phyloP scores from a whole-genome alignment of 2,888 invertebrate genomes.

The Platycheirus albimanus region DNA sequence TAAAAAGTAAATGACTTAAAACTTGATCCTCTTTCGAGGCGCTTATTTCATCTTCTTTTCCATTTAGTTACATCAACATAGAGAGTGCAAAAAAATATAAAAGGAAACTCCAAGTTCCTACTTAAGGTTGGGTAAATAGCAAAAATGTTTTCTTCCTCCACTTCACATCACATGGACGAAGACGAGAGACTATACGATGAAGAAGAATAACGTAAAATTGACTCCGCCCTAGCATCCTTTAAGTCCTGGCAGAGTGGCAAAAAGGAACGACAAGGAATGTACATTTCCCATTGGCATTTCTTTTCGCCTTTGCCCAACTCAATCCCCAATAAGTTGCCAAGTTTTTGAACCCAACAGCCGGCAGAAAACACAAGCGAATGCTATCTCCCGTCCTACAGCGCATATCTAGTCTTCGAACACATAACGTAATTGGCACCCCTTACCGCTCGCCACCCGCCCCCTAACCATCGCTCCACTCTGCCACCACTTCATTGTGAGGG shows the following conservation, averaged over 20 bases:
- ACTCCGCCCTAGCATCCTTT: slow-evolving; percentile 70
- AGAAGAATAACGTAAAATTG: slow-evolving; percentile 58
- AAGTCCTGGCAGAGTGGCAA: slow-evolving; percentile 34
- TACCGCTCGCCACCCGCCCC: not conserved
- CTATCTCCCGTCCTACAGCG: slow-evolving; percentile 67
- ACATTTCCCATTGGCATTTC: slow-evolving; percentile 72
- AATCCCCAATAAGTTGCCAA: slow-evolving; percentile 68
- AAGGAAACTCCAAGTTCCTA: slow-evolving; percentile 51
- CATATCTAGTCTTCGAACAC: slow-evolving; percentile 70
- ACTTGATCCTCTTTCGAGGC: slow-evolving; percentile 73
- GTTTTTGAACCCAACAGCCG: slow-evolving; percentile 45
- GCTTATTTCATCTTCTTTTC: slow-evolving; percentile 74
- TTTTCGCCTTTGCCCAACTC: slow-evolving; percentile 64
- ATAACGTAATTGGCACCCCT: slow-evolving; percentile 68
- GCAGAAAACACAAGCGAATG: slow-evolving; percentile 56
- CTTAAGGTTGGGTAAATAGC: slow-evolving; percentile 64
- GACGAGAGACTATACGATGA: not conserved
- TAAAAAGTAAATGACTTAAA: slow-evolving; percentile 74
- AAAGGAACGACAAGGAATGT: slow-evolving; percentile 67
- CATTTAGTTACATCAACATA: slow-evolving; percentile 72
- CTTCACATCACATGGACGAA: slow-evolving; percentile 27
- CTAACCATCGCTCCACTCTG: no score
- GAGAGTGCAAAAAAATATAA: slow-evolving; percentile 44
- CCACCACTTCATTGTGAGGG: slow-evolving; percentile 12
- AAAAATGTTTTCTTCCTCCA: slow-evolving; percentile 58